Evolutionary conservation across 2,113 vertebrate genomes (phyloP).

Genomic region (Donacobius atricapilla): DNA sequence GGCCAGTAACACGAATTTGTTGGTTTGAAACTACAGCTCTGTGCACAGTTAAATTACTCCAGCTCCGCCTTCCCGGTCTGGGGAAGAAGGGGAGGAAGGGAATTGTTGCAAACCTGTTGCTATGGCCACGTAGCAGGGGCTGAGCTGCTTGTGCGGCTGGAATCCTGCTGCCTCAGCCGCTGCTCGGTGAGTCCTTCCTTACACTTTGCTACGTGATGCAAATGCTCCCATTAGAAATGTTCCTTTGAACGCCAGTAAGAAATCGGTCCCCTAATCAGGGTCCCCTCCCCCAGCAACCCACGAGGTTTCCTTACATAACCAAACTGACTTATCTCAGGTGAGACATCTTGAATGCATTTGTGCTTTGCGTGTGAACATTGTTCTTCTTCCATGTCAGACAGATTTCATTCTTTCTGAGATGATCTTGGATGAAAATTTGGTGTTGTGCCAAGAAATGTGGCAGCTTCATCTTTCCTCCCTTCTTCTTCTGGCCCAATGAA

Average conservation of each 20-base stretch:
- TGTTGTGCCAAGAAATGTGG: neutral
- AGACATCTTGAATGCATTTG: neutral
- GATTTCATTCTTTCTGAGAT: neutral
- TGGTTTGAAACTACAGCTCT: neutral
- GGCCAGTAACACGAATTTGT: neutral
- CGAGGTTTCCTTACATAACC: slow-evolving; percentile 28
- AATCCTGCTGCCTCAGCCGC: slow-evolving; percentile 24
- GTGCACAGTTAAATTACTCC: neutral
- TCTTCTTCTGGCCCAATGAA: neutral
- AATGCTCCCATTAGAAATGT: neutral
- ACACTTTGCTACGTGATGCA: neutral
- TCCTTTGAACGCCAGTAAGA: neutral
- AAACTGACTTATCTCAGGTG: slow-evolving; percentile 5
- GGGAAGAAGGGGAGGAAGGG: neutral
- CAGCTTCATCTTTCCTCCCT: neutral
- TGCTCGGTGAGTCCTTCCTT: slow-evolving; percentile 37
- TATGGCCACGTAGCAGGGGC: slow-evolving; percentile 29
- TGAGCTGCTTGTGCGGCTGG: neutral
- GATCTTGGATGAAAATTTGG: neutral
- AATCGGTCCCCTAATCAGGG: neutral
- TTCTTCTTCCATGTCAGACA: neutral
- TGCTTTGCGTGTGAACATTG: neutral
- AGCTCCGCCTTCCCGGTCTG: neutral
- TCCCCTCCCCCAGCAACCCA: neutral
- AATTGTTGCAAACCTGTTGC: slow-evolving; percentile 38